These are phyloP conservation scores for Rattus rattus DNA, from an alignment of 2,113 vertebrate genomes.

Conservation along the genomic window DNA sequence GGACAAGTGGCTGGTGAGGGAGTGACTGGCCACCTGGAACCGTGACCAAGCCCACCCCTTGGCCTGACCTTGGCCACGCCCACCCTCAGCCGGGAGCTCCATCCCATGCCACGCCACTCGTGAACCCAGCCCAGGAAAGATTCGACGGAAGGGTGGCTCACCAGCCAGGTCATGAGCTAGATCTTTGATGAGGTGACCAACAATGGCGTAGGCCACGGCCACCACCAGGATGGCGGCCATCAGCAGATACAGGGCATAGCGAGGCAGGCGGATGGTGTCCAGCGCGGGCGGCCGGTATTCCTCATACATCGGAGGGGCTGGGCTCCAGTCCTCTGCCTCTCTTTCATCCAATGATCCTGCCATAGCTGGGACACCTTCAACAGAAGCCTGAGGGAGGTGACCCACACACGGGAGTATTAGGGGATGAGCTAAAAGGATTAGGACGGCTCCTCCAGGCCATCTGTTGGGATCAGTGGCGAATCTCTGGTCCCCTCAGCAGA, in stretches of 20 bases:
- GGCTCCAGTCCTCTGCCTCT: conserved; percentile 65
- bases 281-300: conserved; percentile 92
- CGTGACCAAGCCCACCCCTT: background rate
- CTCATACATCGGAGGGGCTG: conserved; percentile 82
- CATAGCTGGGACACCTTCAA: background rate
- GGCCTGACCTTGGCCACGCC: background rate
- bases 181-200: conserved; percentile 96
- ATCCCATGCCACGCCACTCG: too few relatives aligned
- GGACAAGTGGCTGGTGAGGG: accelerated
- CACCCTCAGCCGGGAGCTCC: too few relatives aligned
- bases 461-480: conserved; percentile 14
- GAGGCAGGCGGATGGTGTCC: conserved; percentile 91
- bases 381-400: conserved; percentile 13
- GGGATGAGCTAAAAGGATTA: conserved; percentile 76
- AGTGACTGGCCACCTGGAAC: too few relatives aligned
- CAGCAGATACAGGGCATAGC: conserved; percentile 90
- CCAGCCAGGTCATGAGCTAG: conserved; percentile 92
- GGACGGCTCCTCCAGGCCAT: background rate
- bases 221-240: conserved; percentile 89
- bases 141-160: conserved; percentile 77
- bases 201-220: conserved; percentile 93
- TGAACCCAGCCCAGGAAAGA: background rate
- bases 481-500: background rate
- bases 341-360: background rate
- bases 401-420: conserved; percentile 4